Evolutionary conservation across 2,797 vertebrate species (phyloP), one percentile per base, ranked within the genome.

Genomic region (Sternotherus odoratus): DNA sequence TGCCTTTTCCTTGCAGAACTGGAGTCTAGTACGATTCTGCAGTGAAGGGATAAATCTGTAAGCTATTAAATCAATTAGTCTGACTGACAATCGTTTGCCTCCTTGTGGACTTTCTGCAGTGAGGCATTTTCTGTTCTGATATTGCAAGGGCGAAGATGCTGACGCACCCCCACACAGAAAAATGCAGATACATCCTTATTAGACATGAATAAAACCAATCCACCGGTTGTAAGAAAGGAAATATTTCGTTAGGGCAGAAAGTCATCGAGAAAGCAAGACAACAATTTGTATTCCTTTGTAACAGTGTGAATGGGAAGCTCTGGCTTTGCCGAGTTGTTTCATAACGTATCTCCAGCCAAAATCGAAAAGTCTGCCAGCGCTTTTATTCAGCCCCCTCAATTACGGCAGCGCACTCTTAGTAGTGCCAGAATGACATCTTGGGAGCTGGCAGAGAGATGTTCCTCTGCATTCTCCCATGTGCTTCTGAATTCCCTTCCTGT

Each of bases 171-270:
- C 50, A 15, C 79, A 48, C 63, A 77, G 93, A 87, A 69, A 43
- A 49, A 51, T 77, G 85, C 84, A 63, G 8, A 2, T 66, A 10
- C 87, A 93, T 87, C 54, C 86, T 93, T 86, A 88, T 87, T 95
- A 77, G 39, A 83, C 69, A 80, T 78, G 69, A 90, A 89, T 87
- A 74, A 95, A 77, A 92, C 60, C 66, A 57, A 86, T 85, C 83
- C 88, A 87, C 88, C 83, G 95, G 86, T 93, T 91, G 90, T 94
- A 93, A 80, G 95, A 95, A 96, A 95, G 94, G 92, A 97, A 96
- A 95, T 94, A 94, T 96, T 96, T 95, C 95, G 92, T 89, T 94
- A 94, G 84, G 85, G 82, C 83, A 80, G 91, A 90, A 80, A 87
- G 89, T 81, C 88, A 82, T 56, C 43, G 79, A 87, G 87, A 83